A percentile compares a stretch with the other conserved stretches of the same genome.
Conservation (phyloP, 2,113 vertebrate species). For the Anoura caudifer region DNA sequence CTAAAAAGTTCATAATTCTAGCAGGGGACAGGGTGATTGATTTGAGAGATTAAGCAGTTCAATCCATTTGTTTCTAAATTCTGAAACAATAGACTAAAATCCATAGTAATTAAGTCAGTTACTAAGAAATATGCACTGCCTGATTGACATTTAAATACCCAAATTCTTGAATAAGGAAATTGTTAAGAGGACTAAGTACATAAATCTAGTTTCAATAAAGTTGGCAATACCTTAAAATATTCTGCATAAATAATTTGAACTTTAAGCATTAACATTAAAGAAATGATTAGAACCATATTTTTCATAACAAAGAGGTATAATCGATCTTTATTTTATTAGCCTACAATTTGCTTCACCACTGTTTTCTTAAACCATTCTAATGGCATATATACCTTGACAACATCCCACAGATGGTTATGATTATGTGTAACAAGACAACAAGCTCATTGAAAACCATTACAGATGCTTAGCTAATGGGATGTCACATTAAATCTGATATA, state of each 20-base stretch:
- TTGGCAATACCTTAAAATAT: conserved; percentile 41
- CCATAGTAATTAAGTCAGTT: conserved; percentile 56
- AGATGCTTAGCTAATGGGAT: conserved; percentile 78
- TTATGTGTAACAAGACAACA: conserved; percentile 82
- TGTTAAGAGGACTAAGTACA: conserved; percentile 49
- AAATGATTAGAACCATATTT: conserved; percentile 83
- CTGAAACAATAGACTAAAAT: conserved; percentile 63
- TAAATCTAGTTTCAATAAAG: conserved; percentile 62
- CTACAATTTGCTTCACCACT: conserved; percentile 88
- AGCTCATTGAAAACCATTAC: conserved; percentile 79
- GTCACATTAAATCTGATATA: conserved; percentile 77
- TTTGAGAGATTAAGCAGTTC: conserved; percentile 25
- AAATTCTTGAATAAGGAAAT: conserved; percentile 61
- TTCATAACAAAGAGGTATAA: conserved; percentile 78
- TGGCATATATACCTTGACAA: conserved; percentile 80
- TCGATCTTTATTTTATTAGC: conserved; percentile 85
- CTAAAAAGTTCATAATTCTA: neutral
- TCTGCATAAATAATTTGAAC: conserved; percentile 45
- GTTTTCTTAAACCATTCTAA: conserved; percentile 78
- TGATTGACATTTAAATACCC: conserved; percentile 39
- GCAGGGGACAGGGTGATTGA: conserved; percentile 1
- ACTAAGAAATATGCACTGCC: conserved; percentile 55
- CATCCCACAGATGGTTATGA: conserved; percentile 85
- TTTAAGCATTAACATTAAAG: conserved; percentile 73
- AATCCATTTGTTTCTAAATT: conserved; percentile 59